Evolutionary conservation across 2,113 vertebrate genomes (phyloP), one percentile per base, ranked within the genome.

Genomic region (Clarias gariepinus): DNA sequence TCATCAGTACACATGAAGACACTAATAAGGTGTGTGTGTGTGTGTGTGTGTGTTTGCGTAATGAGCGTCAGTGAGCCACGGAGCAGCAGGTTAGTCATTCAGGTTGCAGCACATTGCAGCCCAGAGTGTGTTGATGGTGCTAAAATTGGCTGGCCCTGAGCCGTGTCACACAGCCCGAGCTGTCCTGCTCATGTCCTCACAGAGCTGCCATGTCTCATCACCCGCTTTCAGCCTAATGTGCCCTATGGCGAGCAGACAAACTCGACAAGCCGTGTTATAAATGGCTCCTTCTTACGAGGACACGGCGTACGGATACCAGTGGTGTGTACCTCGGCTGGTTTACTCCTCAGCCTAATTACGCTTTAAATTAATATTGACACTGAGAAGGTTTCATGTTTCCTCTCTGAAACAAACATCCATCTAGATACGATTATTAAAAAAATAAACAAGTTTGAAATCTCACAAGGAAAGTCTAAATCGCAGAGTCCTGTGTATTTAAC

Each of bases 401-500:
- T 92, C 90, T 86, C 76, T 84, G 87, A 92, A 94, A 93, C 90
- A n/a, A 92, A 92, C 89, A 92, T 5, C 64, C n/a, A 25, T 28
- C 23, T 28, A n/a, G 9, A 47, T 30, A 28, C 90, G 90, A 93
- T 92, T 93, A 93, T 93, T 94, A 85, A 92, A 86, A 64, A 80
- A 21, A 80, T 33, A 80, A 58, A 60, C 18, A 1, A 18, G 60
- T 23, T 60, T 23, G 55, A 85, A 81, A 84, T 92, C 93, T 93
- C 86, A 52, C 88, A 13, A 88, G 92, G 91, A 92, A 87, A 85
- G 91, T 91, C 86, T 73, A 90, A 93, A 94, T 94, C 92, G 93
- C 92, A 92, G 28, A 85, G 89, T 89, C 92, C 92, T 86, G 92
- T 93, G 92, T 95, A 90, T 94, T 94, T 95, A 95, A 93, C 94